Evolutionary conservation across 2,113 vertebrate genomes (phyloP), one percentile per base, ranked within the genome.

Genomic region (Gymnarchus niloticus): DNA sequence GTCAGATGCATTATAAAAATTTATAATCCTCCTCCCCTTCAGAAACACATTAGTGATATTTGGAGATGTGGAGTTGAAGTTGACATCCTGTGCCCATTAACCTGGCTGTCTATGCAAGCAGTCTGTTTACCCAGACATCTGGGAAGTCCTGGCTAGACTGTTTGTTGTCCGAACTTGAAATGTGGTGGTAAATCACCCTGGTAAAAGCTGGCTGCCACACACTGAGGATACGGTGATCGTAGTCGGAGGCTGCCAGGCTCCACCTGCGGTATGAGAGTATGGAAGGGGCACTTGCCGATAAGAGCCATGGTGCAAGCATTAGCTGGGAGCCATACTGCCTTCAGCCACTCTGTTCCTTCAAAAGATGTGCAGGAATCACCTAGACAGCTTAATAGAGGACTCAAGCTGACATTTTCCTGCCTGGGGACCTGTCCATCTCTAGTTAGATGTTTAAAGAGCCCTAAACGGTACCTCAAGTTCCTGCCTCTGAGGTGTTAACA

Each of bases 371-470:
- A 49, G 14, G 57, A 52, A 19, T 0, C 14, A 7, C 25, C 19
- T 48, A 6, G 59, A 25, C 61, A 28, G 37, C 83, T 28, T 19
- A 28, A 54, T 17, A 48, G 19, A 49, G 48, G 23, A 17, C n/a
- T 23, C 10, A 1, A 21, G 17, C 14, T 83, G 19, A 9, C 2
- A 33, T 83, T 46, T 83, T 33, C 19, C 33, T 10, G 61, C 65
- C 41, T 4, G 33, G 81, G 84, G 49, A 6, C 28, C 28, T 21
- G 17, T 41, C 56, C 59, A 90, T 87, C 90, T 92, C 89, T 87
- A 83, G 91, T 90, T 90, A 87, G 89, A 88, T 86, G 86, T 88
- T 88, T 91, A 92, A 92, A 90, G 90, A 90, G 87, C 56, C 46
- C 76, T n/a, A 77, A 88, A 87, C 65, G 6, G 25, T 88, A 88